Base-by-base conservation (phyloP, 1,140 invertebrate genomes). In the Eurosta solidaginis region DNA sequence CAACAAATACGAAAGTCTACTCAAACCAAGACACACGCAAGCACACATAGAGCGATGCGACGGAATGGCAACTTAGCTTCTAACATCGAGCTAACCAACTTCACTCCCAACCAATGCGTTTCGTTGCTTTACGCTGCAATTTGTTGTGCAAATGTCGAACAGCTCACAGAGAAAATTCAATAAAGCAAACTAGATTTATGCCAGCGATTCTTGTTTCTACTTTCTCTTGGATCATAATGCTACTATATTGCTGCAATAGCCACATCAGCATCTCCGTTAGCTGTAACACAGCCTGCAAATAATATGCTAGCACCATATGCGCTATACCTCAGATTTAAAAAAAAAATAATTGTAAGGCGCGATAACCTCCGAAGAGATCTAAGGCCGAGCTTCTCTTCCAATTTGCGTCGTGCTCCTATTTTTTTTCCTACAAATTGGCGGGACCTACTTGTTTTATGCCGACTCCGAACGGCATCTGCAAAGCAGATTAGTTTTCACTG, bases 141-240 rank as follows among this genome's bases (percentile, higher is more conserved):
- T 42, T 44, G 17, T 47, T 74, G 73, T 27, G 44, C n/a, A 20
- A 29, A 29, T 40, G 73, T 68, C 59, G 59, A 42, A 68, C 22
- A 68, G 33, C 59, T 68, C 59, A 33, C 29, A 68, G 59, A 40
- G 27, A 74, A 74, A 74, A 74, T 74, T 47, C 44, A 74, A 74
- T 74, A 74, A 74, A 74, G 14, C 42, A 74, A 74, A 47, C 73
- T 74, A 29, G 45, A 47, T 47, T 74, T 22, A 47, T 74, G 44
- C 17, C 22, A 40, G 22, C 44, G 45, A 47, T 74, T n/a, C 42
- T 17, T 68, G 59, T 33, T 22, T 22, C 49, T 68, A 68, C 33
- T 33, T n/a, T 68, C n/a, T 40, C 59, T 22, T 40, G 29, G 59
- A 2, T n/a, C n/a, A n/a, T n/a, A n/a, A n/a, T 68, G 59, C 59